Evolutionary conservation across 2,888 invertebrate species (phyloP).

Genomic region (Nowickia ferox): DNA sequence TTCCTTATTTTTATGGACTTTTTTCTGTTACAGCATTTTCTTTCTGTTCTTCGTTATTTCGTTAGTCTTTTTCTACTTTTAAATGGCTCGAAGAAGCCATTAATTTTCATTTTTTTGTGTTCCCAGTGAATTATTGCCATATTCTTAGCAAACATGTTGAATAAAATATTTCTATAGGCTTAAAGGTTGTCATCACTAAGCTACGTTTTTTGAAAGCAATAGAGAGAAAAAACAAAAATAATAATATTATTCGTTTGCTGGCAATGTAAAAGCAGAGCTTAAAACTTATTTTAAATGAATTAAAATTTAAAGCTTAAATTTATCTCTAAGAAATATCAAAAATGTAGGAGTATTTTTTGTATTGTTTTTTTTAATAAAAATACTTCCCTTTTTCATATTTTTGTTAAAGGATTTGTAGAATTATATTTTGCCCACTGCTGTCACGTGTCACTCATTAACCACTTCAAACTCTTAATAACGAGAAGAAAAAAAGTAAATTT

Average conservation of each 20-base stretch:
- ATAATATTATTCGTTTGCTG: background rate
- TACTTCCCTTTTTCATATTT: slow-evolving; percentile 1
- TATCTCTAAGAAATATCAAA: slow-evolving; percentile 12
- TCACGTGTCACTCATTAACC: slow-evolving; percentile 81
- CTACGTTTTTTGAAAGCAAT: slow-evolving; percentile 1
- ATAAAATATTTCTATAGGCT: slow-evolving; percentile 61
- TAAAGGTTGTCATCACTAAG: slow-evolving; percentile 65
- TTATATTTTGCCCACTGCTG: slow-evolving; percentile 49
- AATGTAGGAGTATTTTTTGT: background rate
- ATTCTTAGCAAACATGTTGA: slow-evolving; percentile 37
- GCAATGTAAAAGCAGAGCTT: background rate
- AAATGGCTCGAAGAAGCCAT: slow-evolving; percentile 43
- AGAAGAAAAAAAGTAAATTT: slow-evolving; percentile 55
- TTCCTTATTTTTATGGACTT: slow-evolving; percentile 55
- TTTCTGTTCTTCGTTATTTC: background rate
- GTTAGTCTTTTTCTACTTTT: background rate
- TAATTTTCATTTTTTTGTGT: slow-evolving; percentile 47
- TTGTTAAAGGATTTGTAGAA: slow-evolving; percentile 14
- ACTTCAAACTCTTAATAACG: slow-evolving; percentile 77
- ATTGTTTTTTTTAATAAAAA: background rate
- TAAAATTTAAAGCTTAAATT: slow-evolving; percentile 23
- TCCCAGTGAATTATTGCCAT: slow-evolving; percentile 32
- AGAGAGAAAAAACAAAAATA: background rate
- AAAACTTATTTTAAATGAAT: slow-evolving; percentile 25
- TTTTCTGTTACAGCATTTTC: slow-evolving; percentile 4